Conservation (phyloP, 2,113 vertebrate species). For the Tupaia tana region DNA sequence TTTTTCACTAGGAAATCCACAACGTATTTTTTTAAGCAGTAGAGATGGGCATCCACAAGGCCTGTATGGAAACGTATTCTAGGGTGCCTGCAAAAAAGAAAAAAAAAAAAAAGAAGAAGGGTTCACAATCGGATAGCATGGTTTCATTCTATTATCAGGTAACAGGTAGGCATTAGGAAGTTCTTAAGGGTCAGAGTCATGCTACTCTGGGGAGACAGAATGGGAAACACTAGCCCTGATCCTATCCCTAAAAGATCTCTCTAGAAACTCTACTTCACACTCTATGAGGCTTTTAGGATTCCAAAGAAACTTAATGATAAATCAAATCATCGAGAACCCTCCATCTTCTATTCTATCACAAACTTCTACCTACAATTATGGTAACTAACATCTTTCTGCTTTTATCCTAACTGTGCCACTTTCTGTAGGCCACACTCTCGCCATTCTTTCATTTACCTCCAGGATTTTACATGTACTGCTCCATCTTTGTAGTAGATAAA, state of each 20-base stretch:
- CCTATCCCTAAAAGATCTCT: not conserved
- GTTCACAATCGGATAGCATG: slow-evolving; percentile 45
- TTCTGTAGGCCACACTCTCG: not conserved
- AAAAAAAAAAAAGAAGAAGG: slow-evolving; percentile 24
- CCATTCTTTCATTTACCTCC: not conserved
- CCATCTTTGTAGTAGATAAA: not conserved
- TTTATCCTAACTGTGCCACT: not conserved
- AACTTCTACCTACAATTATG: slow-evolving; percentile 12
- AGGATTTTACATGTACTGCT: not conserved
- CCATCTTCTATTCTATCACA: slow-evolving; percentile 15
- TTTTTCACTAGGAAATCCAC: slow-evolving; percentile 96
- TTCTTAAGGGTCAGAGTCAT: not conserved
- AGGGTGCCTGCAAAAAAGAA: slow-evolving; percentile 90
- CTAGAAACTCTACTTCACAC: slow-evolving; percentile 22
- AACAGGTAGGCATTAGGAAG: not conserved
- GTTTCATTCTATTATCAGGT: not conserved
- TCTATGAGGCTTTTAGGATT: not conserved
- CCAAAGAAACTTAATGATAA: not conserved
- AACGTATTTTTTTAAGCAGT: slow-evolving; percentile 97
- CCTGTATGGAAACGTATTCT: slow-evolving; percentile 96
- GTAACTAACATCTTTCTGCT: slow-evolving; percentile 33
- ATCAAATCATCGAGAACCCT: slow-evolving; percentile 3
- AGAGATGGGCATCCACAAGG: slow-evolving; percentile 97
- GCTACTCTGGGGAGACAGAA: not conserved
- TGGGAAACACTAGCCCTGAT: not conserved